These are phyloP conservation scores for Brachyptera putata DNA, from an alignment of 2,888 invertebrate genomes.

Conservation along the genomic window DNA sequence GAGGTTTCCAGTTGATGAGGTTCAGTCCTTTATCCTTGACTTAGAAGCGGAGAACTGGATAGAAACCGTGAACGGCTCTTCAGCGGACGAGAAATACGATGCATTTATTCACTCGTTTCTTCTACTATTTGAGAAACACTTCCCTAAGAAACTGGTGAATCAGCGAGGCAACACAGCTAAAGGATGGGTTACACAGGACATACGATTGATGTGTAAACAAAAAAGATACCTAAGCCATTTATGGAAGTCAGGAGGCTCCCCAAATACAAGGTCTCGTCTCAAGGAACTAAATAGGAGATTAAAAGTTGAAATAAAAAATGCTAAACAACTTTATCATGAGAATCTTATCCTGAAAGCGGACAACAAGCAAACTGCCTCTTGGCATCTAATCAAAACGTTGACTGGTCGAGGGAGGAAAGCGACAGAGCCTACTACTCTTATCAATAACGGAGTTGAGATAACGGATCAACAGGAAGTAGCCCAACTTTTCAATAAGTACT, in stretches of 20 bases:
- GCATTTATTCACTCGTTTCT: neutral
- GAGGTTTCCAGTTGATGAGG: neutral
- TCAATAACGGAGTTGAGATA: no score
- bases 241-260: neutral
- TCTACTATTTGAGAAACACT: neutral
- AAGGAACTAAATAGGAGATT: no score
- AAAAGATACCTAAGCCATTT: neutral
- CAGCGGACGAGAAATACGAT: slow-evolving; percentile 1
- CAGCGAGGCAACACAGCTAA: neutral
- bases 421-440: no score
- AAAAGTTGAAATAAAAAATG: no score
- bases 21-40: neutral
- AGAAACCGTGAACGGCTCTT: neutral
- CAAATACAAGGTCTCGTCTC: no score
- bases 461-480: neutral
- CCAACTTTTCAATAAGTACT: neutral
- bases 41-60: neutral
- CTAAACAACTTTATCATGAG: no score
- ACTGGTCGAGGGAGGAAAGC: no score
- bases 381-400: no score
- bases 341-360: no score
- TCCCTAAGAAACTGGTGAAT: neutral
- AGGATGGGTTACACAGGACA: slow-evolving; percentile 4
- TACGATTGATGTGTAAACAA: neutral
- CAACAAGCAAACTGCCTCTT: no score